A percentile compares a stretch with the other conserved stretches of the same genome.
Evolutionary conservation across 1,140 invertebrate genomes (phyloP).

Genomic region (Adelges cooleyi): DNA sequence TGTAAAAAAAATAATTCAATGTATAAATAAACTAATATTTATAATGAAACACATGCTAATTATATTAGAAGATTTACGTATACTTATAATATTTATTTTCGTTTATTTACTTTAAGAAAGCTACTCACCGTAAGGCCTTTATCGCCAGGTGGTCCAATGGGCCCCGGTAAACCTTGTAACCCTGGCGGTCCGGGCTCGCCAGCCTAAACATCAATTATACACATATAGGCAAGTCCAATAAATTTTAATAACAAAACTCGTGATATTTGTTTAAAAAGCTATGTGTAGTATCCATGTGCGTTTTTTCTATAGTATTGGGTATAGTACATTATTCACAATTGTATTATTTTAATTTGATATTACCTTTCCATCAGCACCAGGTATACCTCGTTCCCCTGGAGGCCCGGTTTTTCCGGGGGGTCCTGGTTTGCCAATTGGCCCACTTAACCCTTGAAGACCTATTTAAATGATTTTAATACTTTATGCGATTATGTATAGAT

Average conservation of each 20-base stretch:
- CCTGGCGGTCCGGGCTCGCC: constrained; percentile 27
- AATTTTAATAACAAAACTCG: too few relatives aligned
- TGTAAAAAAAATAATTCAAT: not conserved
- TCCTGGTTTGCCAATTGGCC: constrained; percentile 44
- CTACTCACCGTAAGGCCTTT: constrained; percentile 29
- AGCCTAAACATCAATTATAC: too few relatives aligned
- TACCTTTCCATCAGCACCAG: constrained; percentile 28
- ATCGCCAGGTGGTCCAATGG: constrained; percentile 28
- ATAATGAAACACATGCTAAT: too few relatives aligned
- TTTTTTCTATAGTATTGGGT: too few relatives aligned
- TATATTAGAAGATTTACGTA: too few relatives aligned
- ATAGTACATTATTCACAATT: too few relatives aligned
- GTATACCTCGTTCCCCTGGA: constrained; percentile 46
- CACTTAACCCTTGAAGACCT: constrained; percentile 49
- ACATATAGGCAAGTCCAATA: too few relatives aligned
- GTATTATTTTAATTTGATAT: too few relatives aligned
- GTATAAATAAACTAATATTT: too few relatives aligned
- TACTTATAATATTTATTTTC: too few relatives aligned
- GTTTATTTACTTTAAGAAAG: not conserved
- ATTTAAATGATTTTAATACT: not conserved
- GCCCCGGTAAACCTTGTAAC: constrained; percentile 28
- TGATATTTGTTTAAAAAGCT: too few relatives aligned
- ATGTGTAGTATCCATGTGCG: too few relatives aligned
- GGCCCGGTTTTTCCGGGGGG: constrained; percentile 55
- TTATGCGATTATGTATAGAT: not conserved